Evolutionary conservation across 2,797 vertebrate genomes (phyloP).

Genomic region (Champsocephalus gunnari): DNA sequence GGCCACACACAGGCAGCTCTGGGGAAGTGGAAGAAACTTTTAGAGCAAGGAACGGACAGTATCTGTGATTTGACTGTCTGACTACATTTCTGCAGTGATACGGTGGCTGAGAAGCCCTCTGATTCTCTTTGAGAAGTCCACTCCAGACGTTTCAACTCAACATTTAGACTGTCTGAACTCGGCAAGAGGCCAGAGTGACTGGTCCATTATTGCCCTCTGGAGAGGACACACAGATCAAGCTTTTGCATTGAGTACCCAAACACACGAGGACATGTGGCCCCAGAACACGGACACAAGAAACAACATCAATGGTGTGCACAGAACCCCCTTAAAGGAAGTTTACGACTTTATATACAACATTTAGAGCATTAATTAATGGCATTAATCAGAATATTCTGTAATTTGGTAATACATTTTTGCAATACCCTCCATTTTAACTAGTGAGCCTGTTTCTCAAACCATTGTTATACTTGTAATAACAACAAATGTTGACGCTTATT

Average conservation of each 20-base stretch:
- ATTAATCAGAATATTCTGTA: not conserved
- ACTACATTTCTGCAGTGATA: conserved; percentile 69
- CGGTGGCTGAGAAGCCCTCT: conserved; percentile 54
- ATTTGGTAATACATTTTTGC: not conserved
- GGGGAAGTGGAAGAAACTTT: conserved; percentile 59
- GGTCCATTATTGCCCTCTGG: conserved; percentile 64
- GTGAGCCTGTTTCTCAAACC: not conserved
- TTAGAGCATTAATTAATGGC: too few relatives aligned
- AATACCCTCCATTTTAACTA: not conserved
- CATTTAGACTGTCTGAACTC: conserved; percentile 67
- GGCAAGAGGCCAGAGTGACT: conserved; percentile 56
- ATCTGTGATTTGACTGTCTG: conserved; percentile 72
- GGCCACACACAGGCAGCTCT: conserved; percentile 24
- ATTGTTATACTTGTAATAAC: not conserved
- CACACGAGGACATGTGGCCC: conserved; percentile 14
- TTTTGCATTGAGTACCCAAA: conserved; percentile 50
- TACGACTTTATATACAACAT: too few relatives aligned
- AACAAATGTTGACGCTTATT: conserved; percentile 8
- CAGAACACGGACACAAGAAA: not conserved
- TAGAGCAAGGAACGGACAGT: conserved; percentile 49
- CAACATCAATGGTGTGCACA: not conserved
- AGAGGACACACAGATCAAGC: conserved; percentile 53
- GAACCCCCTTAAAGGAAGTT: not conserved
- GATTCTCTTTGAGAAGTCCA: conserved; percentile 66
- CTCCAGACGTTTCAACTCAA: conserved; percentile 60